Percentiles rank a stretch among this genome's conserved stretches.
These are phyloP conservation scores for Platichthys stellatus DNA, from an alignment of 2,113 vertebrate species.

Conservation along the genomic window DNA sequence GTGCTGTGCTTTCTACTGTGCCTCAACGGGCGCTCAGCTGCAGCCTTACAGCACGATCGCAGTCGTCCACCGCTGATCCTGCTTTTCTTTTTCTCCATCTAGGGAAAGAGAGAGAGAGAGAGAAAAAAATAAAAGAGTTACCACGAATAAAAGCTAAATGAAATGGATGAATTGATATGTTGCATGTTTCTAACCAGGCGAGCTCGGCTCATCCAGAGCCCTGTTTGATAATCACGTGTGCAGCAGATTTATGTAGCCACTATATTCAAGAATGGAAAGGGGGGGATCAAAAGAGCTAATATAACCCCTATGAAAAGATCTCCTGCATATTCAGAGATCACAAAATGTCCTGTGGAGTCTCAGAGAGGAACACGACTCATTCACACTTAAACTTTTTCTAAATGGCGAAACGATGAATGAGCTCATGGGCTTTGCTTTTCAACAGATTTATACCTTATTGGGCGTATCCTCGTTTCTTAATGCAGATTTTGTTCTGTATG, in stretches of 20 bases:
- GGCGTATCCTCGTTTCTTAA: slow-evolving; percentile 2
- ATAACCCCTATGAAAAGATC: slow-evolving; percentile 6
- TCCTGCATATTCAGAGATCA: slow-evolving; percentile 12
- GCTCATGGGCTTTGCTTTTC: slow-evolving; percentile 19
- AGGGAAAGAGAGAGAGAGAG: not conserved
- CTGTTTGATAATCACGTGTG: slow-evolving; percentile 6
- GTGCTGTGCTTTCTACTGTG: slow-evolving; percentile 18
- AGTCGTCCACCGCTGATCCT: slow-evolving; percentile 6
- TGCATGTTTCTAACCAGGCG: slow-evolving; percentile 10
- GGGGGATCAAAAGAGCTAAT: not conserved
- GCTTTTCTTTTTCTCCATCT: slow-evolving; percentile 15
- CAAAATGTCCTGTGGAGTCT: slow-evolving; percentile 10
- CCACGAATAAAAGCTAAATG: not conserved
- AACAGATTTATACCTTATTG: slow-evolving; percentile 10
- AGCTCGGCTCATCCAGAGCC: not conserved
- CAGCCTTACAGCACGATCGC: slow-evolving; percentile 44
- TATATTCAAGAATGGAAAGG: slow-evolving; percentile 14
- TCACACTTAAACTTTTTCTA: slow-evolving; percentile 31
- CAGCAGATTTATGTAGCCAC: slow-evolving; percentile 19
- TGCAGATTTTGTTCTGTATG: slow-evolving; percentile 12
- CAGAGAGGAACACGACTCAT: slow-evolving; percentile 2
- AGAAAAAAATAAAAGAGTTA: too few relatives aligned
- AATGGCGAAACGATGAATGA: slow-evolving; percentile 31
- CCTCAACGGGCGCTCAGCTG: slow-evolving; percentile 13
- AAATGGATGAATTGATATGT: slow-evolving; percentile 7